Evolutionary conservation across 2,888 invertebrate genomes (phyloP).

Genomic region (Pheosia gnoma): DNA sequence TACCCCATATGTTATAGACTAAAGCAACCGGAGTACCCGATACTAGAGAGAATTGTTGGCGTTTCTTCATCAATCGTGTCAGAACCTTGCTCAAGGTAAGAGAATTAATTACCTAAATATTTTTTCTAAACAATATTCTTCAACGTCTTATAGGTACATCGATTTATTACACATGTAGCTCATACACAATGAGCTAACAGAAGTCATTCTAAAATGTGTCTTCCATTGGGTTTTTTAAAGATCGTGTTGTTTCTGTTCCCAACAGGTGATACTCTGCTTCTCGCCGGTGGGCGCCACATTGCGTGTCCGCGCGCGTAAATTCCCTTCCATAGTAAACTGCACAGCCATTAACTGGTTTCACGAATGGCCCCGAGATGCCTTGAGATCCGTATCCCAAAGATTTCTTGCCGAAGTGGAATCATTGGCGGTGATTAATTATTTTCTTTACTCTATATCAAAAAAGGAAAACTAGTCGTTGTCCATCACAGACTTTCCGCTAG

Average conservation of each 20-base stretch:
- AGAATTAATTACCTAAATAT: not conserved
- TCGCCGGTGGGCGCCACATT: conserved; percentile 97
- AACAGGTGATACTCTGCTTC: conserved; percentile 92
- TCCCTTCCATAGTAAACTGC: conserved; percentile 96
- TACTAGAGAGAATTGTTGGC: conserved; percentile 97
- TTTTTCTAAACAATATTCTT: too few relatives aligned
- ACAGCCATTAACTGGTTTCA: conserved; percentile 98
- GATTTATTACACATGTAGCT: too few relatives aligned
- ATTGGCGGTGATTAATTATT: conserved; percentile 83
- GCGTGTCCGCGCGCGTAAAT: conserved; percentile 93
- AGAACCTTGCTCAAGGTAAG: conserved; percentile 87
- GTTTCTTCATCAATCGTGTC: conserved; percentile 96
- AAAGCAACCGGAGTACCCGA: conserved; percentile 93
- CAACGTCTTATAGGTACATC: too few relatives aligned
- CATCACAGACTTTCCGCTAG: too few relatives aligned
- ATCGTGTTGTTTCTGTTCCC: not conserved
- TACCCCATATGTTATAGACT: conserved; percentile 71
- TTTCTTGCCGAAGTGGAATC: conserved; percentile 91
- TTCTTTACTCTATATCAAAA: not conserved
- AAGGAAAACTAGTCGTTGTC: too few relatives aligned
- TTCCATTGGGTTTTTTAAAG: not conserved
- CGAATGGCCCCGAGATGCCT: conserved; percentile 96
- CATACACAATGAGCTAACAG: not conserved
- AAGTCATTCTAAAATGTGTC: not conserved
- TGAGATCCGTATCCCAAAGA: conserved; percentile 93